phyloP scores from a whole-genome alignment of 2,113 vertebrate species.

The Petroica traversi region DNA sequence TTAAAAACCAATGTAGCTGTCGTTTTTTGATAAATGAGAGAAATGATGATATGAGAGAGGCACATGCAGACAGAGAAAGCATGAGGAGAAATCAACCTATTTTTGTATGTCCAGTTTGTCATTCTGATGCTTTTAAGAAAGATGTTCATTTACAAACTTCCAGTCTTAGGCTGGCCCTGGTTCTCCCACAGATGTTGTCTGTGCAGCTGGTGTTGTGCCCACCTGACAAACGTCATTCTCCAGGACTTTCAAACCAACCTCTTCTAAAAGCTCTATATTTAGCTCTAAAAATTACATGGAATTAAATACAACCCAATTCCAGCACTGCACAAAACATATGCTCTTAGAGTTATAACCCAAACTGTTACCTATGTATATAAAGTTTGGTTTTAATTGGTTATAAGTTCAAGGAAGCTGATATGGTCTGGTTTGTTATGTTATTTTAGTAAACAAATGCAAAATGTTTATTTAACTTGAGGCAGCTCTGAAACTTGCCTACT shows the following conservation, averaged over 20 bases:
- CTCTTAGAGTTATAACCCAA: not conserved
- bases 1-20: not conserved
- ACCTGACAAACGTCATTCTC: not conserved
- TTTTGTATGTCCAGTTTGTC: not conserved
- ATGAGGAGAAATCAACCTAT: not conserved
- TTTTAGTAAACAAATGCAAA: conserved; percentile 20
- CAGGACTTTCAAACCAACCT: not conserved
- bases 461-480: not conserved
- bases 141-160: not conserved
- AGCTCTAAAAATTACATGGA: not conserved
- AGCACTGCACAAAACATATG: not conserved
- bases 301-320: not conserved
- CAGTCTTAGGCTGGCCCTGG: not conserved
- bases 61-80: not conserved
- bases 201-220: not conserved
- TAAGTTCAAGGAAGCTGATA: not conserved
- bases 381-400: not conserved
- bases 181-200: not conserved
- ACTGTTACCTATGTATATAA: not conserved
- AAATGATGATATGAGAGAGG: not conserved
- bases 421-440: not conserved
- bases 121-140: conserved; percentile 1
- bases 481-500: conserved; percentile 6
- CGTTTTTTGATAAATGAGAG: not conserved
- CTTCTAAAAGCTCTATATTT: not conserved